phyloP scores from a whole-genome alignment of 2,797 vertebrate species.

The Pipistrellus pygmaeus region DNA sequence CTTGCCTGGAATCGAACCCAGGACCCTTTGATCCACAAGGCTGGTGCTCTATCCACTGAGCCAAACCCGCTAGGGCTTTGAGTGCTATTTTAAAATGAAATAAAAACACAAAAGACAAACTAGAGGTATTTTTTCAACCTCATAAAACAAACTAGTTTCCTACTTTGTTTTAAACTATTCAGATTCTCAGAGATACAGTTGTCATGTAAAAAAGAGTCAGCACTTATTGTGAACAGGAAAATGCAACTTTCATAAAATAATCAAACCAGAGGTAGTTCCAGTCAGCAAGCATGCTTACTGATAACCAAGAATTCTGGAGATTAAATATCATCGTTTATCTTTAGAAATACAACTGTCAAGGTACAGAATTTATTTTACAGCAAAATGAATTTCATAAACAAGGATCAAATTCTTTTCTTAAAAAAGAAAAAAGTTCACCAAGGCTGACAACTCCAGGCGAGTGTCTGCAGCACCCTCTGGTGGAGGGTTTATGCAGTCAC shows the following conservation, averaged over 20 bases:
- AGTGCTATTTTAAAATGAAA: conserved; percentile 48
- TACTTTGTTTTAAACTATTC: conserved; percentile 18
- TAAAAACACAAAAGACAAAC: not conserved
- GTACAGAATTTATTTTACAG: conserved; percentile 45
- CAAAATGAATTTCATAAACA: conserved; percentile 51
- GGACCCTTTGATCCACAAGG: not conserved
- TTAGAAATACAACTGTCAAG: conserved; percentile 33
- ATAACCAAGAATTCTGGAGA: conserved; percentile 56
- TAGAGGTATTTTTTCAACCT: not conserved
- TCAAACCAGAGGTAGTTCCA: conserved; percentile 19
- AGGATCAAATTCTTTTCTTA: conserved; percentile 63
- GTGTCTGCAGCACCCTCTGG: conserved; percentile 83
- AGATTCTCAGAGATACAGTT: conserved; percentile 11
- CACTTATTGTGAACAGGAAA: not conserved
- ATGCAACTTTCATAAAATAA: conserved; percentile 63
- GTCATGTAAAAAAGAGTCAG: not conserved
- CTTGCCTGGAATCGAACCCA: not conserved
- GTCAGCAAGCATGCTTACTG: not conserved
- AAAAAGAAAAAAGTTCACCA: not conserved
- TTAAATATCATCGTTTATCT: not conserved
- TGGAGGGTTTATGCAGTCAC: conserved; percentile 55
- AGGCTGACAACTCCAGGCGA: conserved; percentile 48
- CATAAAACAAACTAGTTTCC: conserved; percentile 60
- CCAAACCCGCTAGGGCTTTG: not conserved
- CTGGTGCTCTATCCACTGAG: not conserved